A percentile compares a stretch with the other conserved stretches of the same genome.
Evolutionary conservation across 2,113 vertebrate genomes (phyloP).

Genomic region (Phalacrocorax pelagicus): DNA sequence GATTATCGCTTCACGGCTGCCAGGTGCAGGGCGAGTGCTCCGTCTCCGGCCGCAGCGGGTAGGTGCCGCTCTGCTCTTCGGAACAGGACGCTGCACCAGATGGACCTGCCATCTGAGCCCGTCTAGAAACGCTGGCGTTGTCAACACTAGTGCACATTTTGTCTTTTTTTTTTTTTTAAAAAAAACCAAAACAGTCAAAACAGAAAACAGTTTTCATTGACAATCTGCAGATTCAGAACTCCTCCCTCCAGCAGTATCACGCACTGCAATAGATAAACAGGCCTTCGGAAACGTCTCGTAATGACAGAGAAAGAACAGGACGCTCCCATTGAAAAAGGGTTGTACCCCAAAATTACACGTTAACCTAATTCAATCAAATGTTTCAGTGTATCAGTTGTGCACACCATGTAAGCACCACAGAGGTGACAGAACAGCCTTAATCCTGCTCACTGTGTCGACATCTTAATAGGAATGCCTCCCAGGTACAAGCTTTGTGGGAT

Average conservation of each 20-base stretch:
- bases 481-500: not conserved
- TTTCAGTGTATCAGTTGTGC: not conserved
- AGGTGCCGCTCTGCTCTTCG: not conserved
- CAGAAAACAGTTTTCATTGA: not conserved
- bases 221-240: not conserved
- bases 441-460: not conserved
- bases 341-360: fast-evolving
- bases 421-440: not conserved
- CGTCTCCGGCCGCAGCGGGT: fast-evolving
- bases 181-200: not conserved
- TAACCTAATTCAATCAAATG: not conserved
- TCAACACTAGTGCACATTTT: not conserved
- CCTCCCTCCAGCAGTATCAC: not conserved
- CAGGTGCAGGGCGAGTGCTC: not conserved
- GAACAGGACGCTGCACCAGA: not conserved
- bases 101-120: not conserved
- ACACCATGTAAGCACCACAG: not conserved
- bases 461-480: not conserved
- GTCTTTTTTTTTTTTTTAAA: not conserved
- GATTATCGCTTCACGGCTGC: too few relatives aligned
- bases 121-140: fast-evolving
- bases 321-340: not conserved
- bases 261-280: too few relatives aligned
- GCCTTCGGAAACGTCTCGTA: too few relatives aligned
- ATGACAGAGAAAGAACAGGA: not conserved